Percentiles rank a stretch among this genome's conserved stretches.
Evolutionary conservation across 1,140 invertebrate genomes (phyloP).

Genomic region (Harpegnathos saltator): DNA sequence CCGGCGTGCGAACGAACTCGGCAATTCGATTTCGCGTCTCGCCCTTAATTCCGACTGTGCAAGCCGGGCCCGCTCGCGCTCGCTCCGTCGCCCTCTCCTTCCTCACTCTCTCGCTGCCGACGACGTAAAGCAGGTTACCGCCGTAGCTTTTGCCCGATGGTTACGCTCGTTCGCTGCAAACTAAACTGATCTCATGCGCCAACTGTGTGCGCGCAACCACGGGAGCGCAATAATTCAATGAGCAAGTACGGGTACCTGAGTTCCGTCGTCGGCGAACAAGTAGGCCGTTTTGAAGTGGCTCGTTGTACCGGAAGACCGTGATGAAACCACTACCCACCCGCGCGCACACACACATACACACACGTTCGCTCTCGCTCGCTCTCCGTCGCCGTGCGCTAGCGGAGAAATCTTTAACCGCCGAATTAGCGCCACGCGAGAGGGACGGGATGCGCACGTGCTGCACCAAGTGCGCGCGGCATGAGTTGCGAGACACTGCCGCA

Average conservation of each 20-base stretch:
- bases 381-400: neutral
- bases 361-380: no score
- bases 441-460: neutral
- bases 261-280: conserved; percentile 37
- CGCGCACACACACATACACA: conserved; percentile 14
- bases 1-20: conserved; percentile 4
- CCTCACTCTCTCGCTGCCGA: neutral
- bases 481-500: neutral
- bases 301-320: conserved; percentile 58
- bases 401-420: conserved; percentile 55
- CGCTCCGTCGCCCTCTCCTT: no score
- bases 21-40: conserved; percentile 29
- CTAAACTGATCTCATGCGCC: conserved; percentile 51
- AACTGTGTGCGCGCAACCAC: conserved; percentile 46
- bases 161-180: conserved; percentile 46
- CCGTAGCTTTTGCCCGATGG: conserved; percentile 53
- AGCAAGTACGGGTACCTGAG: conserved; percentile 48
- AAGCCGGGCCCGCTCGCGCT: no score
- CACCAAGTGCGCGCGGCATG: neutral
- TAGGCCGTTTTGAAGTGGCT: conserved; percentile 60
- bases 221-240: conserved; percentile 58
- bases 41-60: conserved; percentile 32
- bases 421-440: conserved; percentile 37
- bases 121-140: conserved; percentile 18
- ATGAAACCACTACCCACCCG: conserved; percentile 52